Conservation (phyloP, 2,888 invertebrate genomes). For the Drosophila meridionalis region DNA sequence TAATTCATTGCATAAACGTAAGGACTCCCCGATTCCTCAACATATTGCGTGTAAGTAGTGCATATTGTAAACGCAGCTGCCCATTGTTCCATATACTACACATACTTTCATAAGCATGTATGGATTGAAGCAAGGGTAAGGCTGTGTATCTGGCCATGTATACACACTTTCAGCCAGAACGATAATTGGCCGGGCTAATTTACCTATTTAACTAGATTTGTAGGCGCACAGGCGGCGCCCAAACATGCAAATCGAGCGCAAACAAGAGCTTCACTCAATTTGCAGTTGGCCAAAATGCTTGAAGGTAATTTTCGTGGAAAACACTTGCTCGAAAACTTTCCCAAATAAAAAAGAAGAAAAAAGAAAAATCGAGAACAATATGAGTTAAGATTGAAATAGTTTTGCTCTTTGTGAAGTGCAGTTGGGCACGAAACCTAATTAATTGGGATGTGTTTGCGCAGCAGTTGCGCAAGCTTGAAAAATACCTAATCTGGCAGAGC, state of each 20-base stretch:
- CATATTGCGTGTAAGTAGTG: slow-evolving; percentile 45
- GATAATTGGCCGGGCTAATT: slow-evolving; percentile 75
- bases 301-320: slow-evolving; percentile 63
- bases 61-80: slow-evolving; percentile 40
- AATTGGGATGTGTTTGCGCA: slow-evolving; percentile 24
- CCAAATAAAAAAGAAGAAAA: neutral
- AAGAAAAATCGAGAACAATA: slow-evolving; percentile 1
- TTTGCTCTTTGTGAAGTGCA: slow-evolving; percentile 56
- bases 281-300: slow-evolving; percentile 25
- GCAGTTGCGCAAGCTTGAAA: slow-evolving; percentile 23
- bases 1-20: slow-evolving; percentile 32
- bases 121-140: neutral
- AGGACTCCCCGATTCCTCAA: neutral
- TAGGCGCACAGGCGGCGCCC: slow-evolving; percentile 1
- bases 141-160: slow-evolving; percentile 48
- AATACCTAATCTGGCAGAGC: slow-evolving; percentile 33
- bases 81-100: slow-evolving; percentile 41
- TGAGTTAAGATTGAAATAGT: slow-evolving; percentile 28
- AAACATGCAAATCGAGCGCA: slow-evolving; percentile 64
- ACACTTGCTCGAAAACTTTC: slow-evolving; percentile 50
- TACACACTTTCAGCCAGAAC: slow-evolving; percentile 34
- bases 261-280: slow-evolving; percentile 48
- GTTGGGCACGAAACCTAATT: slow-evolving; percentile 56
- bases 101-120: neutral
- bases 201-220: slow-evolving; percentile 75